Evolutionary conservation across 2,797 vertebrate genomes (phyloP).

Genomic region (Characodon lateralis): DNA sequence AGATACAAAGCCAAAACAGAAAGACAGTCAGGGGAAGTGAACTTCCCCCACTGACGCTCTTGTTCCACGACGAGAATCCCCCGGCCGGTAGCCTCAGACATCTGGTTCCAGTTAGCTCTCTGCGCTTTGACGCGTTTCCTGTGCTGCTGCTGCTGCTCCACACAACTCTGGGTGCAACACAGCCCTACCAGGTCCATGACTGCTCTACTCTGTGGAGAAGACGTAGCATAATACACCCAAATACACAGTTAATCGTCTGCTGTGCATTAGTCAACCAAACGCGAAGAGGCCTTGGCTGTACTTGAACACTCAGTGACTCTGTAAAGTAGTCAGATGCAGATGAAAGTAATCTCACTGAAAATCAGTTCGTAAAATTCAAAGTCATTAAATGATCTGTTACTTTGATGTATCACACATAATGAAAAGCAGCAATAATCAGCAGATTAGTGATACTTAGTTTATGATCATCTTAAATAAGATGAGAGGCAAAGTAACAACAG

Average conservation of each 20-base stretch:
- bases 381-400: constrained; percentile 18
- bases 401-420: neutral
- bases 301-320: neutral
- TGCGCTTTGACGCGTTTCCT: constrained; percentile 84
- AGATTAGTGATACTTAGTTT: neutral
- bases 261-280: constrained; percentile 10
- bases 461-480: neutral
- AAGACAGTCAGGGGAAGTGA: constrained; percentile 62
- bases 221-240: constrained; percentile 31
- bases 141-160: constrained; percentile 68
- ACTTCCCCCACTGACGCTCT: constrained; percentile 76
- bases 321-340: constrained; percentile 6
- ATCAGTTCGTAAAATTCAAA: constrained; percentile 3
- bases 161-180: constrained; percentile 71
- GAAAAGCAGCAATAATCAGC: neutral
- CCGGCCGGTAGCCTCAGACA: constrained; percentile 80
- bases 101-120: constrained; percentile 84
- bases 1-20: constrained; percentile 45
- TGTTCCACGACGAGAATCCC: constrained; percentile 85
- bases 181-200: constrained; percentile 72
- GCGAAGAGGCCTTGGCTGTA: constrained; percentile 7
- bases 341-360: constrained; percentile 11
- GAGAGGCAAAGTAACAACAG: neutral
- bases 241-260: constrained; percentile 26
- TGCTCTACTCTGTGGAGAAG: constrained; percentile 58